phyloP scores from a whole-genome alignment of 2,888 invertebrate species.

The Nymphalis c-album region DNA sequence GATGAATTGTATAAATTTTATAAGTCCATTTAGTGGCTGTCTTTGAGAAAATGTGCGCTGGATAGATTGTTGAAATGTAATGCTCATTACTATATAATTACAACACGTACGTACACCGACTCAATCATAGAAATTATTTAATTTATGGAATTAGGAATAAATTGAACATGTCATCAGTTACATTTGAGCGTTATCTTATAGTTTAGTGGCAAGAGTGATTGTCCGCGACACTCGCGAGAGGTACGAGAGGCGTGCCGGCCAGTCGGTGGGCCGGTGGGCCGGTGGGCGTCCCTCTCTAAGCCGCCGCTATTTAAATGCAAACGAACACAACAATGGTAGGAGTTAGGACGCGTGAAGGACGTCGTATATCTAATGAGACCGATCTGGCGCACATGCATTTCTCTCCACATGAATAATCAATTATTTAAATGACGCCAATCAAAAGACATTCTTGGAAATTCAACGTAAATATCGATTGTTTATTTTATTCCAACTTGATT shows the following conservation, averaged over 20 bases:
- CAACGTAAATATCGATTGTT: conserved; percentile 53
- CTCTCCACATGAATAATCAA: conserved; percentile 79
- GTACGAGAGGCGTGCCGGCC: conserved; percentile 60
- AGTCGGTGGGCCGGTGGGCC: conserved; percentile 47
- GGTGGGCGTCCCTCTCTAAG: conserved; percentile 66
- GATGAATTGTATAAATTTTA: conserved; percentile 20
- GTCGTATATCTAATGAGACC: conserved; percentile 74
- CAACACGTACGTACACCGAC: conserved; percentile 19
- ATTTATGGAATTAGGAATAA: conserved; percentile 15
- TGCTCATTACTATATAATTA: conserved; percentile 14
- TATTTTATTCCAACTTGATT: conserved; percentile 47
- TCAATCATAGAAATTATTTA: conserved; percentile 53
- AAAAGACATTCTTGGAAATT: conserved; percentile 66
- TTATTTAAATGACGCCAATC: conserved; percentile 77
- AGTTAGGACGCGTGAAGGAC: conserved; percentile 81
- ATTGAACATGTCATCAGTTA: conserved; percentile 26
- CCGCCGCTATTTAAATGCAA: conserved; percentile 77
- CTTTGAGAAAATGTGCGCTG: conserved; percentile 27
- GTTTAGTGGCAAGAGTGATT: conserved; percentile 29
- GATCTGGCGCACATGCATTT: conserved; percentile 75
- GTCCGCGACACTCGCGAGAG: conserved; percentile 48
- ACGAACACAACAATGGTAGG: conserved; percentile 77
- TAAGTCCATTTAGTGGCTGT: conserved; percentile 18
- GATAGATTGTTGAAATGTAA: conserved; percentile 12
- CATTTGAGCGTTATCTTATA: conserved; percentile 29